These are phyloP conservation scores for Leptopilina syphax DNA, from an alignment of 2,888 invertebrate species.

Conservation along the genomic window DNA sequence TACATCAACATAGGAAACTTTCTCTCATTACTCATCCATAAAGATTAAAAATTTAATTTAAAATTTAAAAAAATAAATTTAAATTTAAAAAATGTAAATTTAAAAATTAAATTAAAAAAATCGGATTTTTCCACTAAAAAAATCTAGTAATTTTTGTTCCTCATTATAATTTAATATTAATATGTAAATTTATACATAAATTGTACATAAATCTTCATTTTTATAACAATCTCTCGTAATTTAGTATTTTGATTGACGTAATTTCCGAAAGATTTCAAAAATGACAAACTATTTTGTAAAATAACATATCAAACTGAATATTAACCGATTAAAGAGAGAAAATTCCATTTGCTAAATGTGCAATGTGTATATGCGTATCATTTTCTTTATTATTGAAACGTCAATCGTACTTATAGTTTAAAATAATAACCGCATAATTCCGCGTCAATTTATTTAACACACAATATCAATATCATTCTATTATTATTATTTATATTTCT, in stretches of 20 bases:
- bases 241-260: constrained; percentile 3
- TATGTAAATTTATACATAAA: too few relatives aligned
- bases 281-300: not conserved
- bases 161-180: too few relatives aligned
- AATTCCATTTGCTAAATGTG: not conserved
- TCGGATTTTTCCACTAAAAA: too few relatives aligned
- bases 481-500: not conserved
- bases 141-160: too few relatives aligned
- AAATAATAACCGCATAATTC: not conserved
- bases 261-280: constrained; percentile 12
- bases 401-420: not conserved
- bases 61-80: too few relatives aligned
- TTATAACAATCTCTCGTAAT: not conserved
- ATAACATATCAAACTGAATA: not conserved
- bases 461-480: not conserved
- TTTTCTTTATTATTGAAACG: not conserved
- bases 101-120: too few relatives aligned
- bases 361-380: not conserved
- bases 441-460: not conserved
- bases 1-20: too few relatives aligned
- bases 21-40: too few relatives aligned
- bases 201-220: too few relatives aligned
- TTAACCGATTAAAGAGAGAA: not conserved
- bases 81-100: too few relatives aligned
- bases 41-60: too few relatives aligned